A percentile compares a stretch with the other conserved stretches of the same genome.
These are phyloP conservation scores for Synanthedon tipuliformis DNA, from an alignment of 2,888 invertebrate species.

Conservation along the genomic window DNA sequence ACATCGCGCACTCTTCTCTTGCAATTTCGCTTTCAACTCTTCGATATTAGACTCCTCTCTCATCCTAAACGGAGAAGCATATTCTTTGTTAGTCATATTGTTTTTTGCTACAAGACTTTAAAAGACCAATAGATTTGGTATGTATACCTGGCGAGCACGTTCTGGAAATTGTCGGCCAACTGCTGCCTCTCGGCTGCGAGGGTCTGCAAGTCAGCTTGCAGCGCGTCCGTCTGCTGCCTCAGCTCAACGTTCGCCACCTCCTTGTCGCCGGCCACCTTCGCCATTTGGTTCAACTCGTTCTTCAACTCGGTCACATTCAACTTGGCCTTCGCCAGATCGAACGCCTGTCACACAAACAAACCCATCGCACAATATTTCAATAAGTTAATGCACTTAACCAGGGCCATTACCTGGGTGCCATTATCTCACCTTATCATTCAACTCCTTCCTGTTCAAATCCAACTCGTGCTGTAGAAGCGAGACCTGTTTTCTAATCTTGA, in stretches of 20 bases:
- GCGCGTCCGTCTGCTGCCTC: slow-evolving; percentile 22
- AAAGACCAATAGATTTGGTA: not conserved
- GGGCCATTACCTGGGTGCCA: not conserved
- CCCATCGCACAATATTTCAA: too few relatives aligned
- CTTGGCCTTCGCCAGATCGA: slow-evolving; percentile 61
- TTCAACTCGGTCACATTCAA: slow-evolving; percentile 58
- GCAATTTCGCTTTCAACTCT: slow-evolving; percentile 56
- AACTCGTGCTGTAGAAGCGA: slow-evolving; percentile 54
- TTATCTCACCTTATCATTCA: slow-evolving; percentile 53
- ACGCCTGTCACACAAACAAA: slow-evolving; percentile 29
- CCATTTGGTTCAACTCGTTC: slow-evolving; percentile 62
- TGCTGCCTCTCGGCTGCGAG: slow-evolving; percentile 27
- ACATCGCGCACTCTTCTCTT: slow-evolving; percentile 49
- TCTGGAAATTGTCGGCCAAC: slow-evolving; percentile 15
- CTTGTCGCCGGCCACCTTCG: slow-evolving; percentile 39
- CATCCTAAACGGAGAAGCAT: slow-evolving; percentile 24
- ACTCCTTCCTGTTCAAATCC: slow-evolving; percentile 58
- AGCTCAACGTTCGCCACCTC: slow-evolving; percentile 33
- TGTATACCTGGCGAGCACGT: slow-evolving; percentile 32
- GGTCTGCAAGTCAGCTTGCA: slow-evolving; percentile 24
- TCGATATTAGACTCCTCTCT: slow-evolving; percentile 48
- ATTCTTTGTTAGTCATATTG: too few relatives aligned
- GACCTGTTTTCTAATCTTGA: slow-evolving; percentile 59
- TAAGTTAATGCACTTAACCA: too few relatives aligned
- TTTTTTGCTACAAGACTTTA: too few relatives aligned